Evolutionary conservation across 1,140 invertebrate species (phyloP).

Genomic region (Euura saliciscinereae): DNA sequence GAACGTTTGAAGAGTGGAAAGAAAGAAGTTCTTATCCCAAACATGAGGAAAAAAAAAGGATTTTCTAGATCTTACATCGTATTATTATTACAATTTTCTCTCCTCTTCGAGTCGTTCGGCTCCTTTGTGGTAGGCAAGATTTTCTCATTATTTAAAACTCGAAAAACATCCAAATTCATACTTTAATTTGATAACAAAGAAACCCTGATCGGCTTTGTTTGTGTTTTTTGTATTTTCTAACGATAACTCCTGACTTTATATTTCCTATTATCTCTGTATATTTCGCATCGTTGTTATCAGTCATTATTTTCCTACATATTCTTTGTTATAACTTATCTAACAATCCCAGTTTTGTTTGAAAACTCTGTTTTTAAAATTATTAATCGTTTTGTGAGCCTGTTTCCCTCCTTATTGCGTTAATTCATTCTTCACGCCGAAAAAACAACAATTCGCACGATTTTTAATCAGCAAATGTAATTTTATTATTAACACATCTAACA

Average conservation of each 20-base stretch:
- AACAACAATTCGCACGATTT: slow-evolving; percentile 12
- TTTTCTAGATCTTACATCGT: background rate
- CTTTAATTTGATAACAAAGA: no score
- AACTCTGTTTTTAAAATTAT: background rate
- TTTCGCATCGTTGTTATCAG: background rate
- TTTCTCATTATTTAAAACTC: no score
- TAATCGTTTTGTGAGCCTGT: background rate
- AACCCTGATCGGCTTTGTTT: no score
- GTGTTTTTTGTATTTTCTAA: no score
- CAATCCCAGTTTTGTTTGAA: background rate
- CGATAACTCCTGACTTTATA: no score
- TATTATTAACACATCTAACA: background rate
- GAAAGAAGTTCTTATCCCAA: background rate
- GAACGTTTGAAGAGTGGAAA: no score
- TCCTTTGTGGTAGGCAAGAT: no score
- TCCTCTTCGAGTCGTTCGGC: background rate
- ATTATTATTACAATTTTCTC: background rate
- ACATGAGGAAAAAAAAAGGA: background rate
- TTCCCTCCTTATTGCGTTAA: background rate
- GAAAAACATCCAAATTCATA: no score
- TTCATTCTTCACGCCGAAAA: background rate
- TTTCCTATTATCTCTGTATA: background rate
- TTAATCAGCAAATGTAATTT: slow-evolving; percentile 7
- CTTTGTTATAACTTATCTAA: background rate
- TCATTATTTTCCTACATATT: background rate